phyloP scores from a whole-genome alignment of 2,113 vertebrate genomes.

The Amphilophus citrinellus region DNA sequence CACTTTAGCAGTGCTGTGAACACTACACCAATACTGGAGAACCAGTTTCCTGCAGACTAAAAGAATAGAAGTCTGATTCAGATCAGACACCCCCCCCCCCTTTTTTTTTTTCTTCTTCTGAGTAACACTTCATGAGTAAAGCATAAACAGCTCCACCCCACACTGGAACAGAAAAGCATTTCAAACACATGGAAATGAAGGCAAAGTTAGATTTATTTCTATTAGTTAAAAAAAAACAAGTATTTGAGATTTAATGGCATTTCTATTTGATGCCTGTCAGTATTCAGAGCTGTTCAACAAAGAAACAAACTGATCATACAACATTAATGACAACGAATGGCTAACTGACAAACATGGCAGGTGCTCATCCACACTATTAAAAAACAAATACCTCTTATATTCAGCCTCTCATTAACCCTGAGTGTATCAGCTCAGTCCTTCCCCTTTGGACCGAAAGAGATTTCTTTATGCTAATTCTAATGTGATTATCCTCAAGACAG shows the following conservation, averaged over 20 bases:
- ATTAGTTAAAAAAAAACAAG: background rate
- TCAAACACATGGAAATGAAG: conserved; percentile 58
- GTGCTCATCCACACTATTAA: background rate
- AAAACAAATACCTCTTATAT: background rate
- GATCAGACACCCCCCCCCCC: background rate
- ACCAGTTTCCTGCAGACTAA: conserved; percentile 11
- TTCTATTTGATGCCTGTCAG: background rate
- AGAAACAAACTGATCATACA: conserved; percentile 6
- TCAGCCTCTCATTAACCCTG: background rate
- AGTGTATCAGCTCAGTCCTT: background rate
- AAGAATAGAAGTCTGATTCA: conserved; percentile 24
- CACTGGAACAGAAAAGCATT: conserved; percentile 29
- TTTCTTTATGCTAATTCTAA: conserved; percentile 11
- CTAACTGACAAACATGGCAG: background rate
- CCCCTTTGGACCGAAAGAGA: conserved; percentile 1
- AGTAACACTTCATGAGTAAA: conserved; percentile 44
- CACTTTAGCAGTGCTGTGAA: conserved; percentile 16
- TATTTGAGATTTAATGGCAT: conserved; percentile 6
- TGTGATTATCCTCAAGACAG: conserved; percentile 14
- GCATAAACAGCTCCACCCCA: conserved; percentile 35
- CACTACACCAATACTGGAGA: conserved; percentile 1
- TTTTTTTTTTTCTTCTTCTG: background rate
- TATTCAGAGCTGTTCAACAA: background rate
- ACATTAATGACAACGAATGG: background rate
- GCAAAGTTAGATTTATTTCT: background rate